These are phyloP conservation scores for Catharus fuscescens DNA, from an alignment of 2,113 vertebrate genomes.

Conservation along the genomic window DNA sequence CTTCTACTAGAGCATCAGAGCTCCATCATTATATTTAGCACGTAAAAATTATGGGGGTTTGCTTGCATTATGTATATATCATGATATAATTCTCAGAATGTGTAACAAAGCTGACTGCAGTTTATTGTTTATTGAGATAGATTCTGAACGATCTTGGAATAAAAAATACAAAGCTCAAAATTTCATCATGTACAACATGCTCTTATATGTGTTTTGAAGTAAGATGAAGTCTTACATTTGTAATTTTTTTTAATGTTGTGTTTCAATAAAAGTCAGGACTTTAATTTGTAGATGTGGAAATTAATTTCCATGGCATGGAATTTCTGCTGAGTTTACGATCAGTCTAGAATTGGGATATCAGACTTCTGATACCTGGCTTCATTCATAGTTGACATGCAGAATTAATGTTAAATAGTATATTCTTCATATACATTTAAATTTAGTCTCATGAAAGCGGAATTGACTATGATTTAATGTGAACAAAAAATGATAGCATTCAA, in stretches of 20 bases:
- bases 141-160: not conserved
- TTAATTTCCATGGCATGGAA: not conserved
- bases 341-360: not conserved
- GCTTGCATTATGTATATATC: not conserved
- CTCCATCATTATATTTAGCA: not conserved
- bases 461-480: not conserved
- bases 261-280: not conserved
- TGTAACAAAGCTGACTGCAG: not conserved
- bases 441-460: not conserved
- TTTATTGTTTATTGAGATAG: not conserved
- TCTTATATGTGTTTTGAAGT: fast-evolving
- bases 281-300: not conserved
- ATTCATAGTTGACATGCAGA: not conserved
- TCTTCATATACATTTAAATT: not conserved
- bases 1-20: not conserved
- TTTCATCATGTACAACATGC: not conserved
- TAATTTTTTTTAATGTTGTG: not conserved
- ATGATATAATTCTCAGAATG: not conserved
- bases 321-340: not conserved
- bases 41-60: not conserved
- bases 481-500: not conserved
- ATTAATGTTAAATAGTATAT: not conserved
- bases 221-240: not conserved
- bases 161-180: not conserved
- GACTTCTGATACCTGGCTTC: not conserved